Evolutionary conservation across 2,888 invertebrate genomes (phyloP).

Genomic region (Eupithecia insigniata): DNA sequence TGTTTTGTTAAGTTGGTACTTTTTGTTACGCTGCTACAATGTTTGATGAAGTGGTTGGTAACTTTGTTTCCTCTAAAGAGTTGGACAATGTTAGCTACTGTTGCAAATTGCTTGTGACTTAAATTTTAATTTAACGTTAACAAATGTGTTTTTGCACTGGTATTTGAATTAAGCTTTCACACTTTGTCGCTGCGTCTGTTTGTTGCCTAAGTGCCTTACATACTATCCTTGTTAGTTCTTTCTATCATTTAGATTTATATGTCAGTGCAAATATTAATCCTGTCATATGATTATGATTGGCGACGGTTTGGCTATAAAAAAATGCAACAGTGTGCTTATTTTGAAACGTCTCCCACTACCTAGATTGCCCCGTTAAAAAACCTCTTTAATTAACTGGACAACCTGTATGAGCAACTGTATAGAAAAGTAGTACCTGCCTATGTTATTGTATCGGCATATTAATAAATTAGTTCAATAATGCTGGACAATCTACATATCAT

Average conservation of each 20-base stretch:
- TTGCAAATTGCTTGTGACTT: constrained; percentile 19
- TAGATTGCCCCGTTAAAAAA: too few relatives aligned
- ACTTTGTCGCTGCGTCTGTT: background rate
- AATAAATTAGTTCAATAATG: too few relatives aligned
- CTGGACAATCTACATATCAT: too few relatives aligned
- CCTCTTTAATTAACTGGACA: background rate
- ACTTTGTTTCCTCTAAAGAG: constrained; percentile 31
- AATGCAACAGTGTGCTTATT: too few relatives aligned
- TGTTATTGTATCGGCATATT: too few relatives aligned
- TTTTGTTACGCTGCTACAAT: constrained; percentile 36
- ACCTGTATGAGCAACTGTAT: background rate
- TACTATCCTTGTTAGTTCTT: background rate
- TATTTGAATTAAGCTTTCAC: background rate
- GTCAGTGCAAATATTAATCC: background rate
- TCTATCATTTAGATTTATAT: background rate
- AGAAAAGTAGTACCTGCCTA: background rate
- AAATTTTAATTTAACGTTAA: background rate
- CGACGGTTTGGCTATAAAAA: too few relatives aligned
- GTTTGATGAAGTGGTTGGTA: constrained; percentile 40
- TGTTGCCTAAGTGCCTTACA: background rate
- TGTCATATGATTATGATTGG: too few relatives aligned
- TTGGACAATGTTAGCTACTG: constrained; percentile 22
- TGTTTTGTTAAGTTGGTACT: constrained; percentile 43
- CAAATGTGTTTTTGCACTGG: background rate
- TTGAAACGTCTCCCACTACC: too few relatives aligned